phyloP scores from a whole-genome alignment of 2,888 invertebrate species.

The Eristalis intricaria region DNA sequence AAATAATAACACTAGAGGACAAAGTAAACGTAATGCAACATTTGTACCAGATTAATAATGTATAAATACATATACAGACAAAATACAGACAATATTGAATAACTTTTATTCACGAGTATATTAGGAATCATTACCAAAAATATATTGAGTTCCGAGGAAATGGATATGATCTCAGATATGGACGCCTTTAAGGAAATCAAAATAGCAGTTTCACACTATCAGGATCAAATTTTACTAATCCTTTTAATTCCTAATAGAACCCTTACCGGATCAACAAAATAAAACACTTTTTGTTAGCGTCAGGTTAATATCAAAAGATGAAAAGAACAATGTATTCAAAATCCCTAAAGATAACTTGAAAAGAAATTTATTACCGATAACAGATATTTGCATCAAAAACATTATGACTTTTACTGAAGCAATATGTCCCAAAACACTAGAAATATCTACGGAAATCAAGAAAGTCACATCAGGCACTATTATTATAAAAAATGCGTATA shows the following conservation, averaged over 20 bases:
- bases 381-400: constrained; percentile 13
- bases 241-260: constrained; percentile 3
- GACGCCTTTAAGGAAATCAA: background rate
- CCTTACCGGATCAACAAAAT: constrained; percentile 6
- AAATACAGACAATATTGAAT: constrained; percentile 15
- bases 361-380: background rate
- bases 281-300: background rate
- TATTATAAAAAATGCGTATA: no score
- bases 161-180: constrained; percentile 9
- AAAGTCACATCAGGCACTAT: no score
- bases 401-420: constrained; percentile 7
- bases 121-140: constrained; percentile 39
- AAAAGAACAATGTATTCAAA: background rate
- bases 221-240: constrained; percentile 4
- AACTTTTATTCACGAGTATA: constrained; percentile 27
- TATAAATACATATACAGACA: constrained; percentile 12
- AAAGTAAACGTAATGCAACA: constrained; percentile 27
- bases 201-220: background rate
- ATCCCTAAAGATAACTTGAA: background rate
- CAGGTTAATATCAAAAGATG: constrained; percentile 4
- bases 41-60: background rate
- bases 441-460: no score
- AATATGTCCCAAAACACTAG: constrained; percentile 3
- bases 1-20: constrained; percentile 46
- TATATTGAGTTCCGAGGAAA: constrained; percentile 25